These are phyloP conservation scores for Galleria mellonella DNA, from an alignment of 1,140 invertebrate genomes.

Conservation along the genomic window DNA sequence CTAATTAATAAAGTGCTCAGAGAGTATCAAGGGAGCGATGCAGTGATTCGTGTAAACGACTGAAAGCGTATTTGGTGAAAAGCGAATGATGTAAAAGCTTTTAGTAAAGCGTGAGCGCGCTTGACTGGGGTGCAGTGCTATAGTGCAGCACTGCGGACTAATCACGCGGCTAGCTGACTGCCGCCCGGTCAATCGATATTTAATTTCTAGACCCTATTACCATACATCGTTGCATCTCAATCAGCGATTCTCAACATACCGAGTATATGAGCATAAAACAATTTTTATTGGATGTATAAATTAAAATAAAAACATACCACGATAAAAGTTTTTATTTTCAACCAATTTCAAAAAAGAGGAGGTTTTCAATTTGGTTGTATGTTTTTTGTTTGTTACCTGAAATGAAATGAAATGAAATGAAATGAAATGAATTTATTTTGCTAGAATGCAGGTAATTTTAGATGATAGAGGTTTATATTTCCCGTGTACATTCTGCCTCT, in stretches of 20 bases:
- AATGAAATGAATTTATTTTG: too few species aligned
- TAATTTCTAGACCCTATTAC: slow-evolving; percentile 26
- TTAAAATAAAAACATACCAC: too few species aligned
- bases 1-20: slow-evolving; percentile 16
- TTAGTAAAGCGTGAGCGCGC: slow-evolving; percentile 40
- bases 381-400: too few species aligned
- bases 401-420: too few species aligned
- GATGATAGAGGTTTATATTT: too few species aligned
- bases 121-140: slow-evolving; percentile 2
- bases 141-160: slow-evolving; percentile 5
- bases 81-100: slow-evolving; percentile 32
- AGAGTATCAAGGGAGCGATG: slow-evolving; percentile 21
- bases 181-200: slow-evolving; percentile 42
- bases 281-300: too few species aligned
- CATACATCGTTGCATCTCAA: slow-evolving; percentile 11
- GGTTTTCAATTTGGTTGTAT: too few species aligned
- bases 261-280: too few species aligned
- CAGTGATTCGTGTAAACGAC: slow-evolving; percentile 54
- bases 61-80: slow-evolving; percentile 37
- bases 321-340: too few species aligned
- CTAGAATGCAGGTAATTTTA: too few species aligned
- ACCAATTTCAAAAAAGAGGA: too few species aligned
- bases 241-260: not conserved
- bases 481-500: too few species aligned
- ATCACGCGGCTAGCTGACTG: slow-evolving; percentile 42